These are phyloP conservation scores for Cnemophilus loriae DNA, from an alignment of 2,113 vertebrate species.

Conservation along the genomic window DNA sequence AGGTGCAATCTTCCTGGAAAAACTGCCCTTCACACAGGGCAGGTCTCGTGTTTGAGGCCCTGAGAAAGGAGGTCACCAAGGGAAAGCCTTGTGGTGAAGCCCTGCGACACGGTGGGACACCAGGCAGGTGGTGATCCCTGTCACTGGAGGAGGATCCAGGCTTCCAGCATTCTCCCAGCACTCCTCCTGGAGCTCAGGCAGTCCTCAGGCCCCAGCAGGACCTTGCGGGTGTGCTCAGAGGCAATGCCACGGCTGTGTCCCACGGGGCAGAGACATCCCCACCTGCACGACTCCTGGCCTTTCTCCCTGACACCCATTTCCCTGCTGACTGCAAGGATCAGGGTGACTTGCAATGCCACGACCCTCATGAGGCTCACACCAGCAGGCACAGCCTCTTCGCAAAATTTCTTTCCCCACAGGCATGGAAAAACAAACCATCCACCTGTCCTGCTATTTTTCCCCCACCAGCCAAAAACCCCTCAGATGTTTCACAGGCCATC, in stretches of 20 bases:
- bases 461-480: neutral
- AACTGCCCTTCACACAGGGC: neutral
- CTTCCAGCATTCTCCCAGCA: neutral
- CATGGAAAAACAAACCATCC: neutral
- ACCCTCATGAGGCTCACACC: rapidly evolving
- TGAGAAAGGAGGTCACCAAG: neutral
- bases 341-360: neutral
- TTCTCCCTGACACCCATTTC: neutral
- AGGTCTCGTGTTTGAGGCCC: neutral
- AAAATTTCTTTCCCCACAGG: neutral
- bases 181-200: neutral
- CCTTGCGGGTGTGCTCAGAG: neutral
- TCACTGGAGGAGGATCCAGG: neutral
- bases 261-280: neutral
- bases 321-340: neutral
- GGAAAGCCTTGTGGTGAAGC: neutral
- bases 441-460: neutral
- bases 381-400: neutral
- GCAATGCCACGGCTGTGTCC: neutral
- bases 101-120: neutral
- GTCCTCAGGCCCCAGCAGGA: too few species aligned
- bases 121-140: neutral
- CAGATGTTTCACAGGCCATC: neutral
- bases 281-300: neutral
- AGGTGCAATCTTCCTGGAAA: neutral